phyloP scores from a whole-genome alignment of 2,113 vertebrate genomes.

The Mionectes macconnelli region DNA sequence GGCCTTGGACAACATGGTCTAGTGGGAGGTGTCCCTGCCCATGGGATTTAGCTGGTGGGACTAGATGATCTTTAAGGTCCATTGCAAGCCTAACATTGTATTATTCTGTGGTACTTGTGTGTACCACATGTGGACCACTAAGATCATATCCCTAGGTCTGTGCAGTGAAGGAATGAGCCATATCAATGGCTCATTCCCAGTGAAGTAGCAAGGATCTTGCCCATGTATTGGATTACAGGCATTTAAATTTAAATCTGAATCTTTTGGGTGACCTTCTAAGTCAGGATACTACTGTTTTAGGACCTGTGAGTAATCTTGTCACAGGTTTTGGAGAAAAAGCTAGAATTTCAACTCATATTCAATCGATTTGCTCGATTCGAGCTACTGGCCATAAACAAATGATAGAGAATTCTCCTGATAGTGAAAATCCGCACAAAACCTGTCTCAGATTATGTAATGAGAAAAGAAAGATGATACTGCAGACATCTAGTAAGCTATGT shows the following conservation, averaged over 20 bases:
- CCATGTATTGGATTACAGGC: not conserved
- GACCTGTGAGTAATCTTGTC: conserved; percentile 15
- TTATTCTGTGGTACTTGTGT: not conserved
- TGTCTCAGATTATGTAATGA: not conserved
- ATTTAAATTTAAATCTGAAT: conserved; percentile 24
- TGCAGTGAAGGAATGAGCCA: not conserved
- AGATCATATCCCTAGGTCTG: not conserved
- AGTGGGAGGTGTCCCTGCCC: not conserved
- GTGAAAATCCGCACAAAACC: not conserved
- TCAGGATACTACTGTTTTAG: not conserved
- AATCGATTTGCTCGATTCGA: not conserved
- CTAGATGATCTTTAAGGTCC: not conserved
- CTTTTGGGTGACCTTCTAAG: not conserved
- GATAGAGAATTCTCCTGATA: not conserved
- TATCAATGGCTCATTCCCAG: not conserved
- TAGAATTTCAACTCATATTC: conserved; percentile 14
- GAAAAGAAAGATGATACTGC: not conserved
- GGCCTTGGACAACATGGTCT: not conserved
- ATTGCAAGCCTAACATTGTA: not conserved
- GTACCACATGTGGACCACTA: not conserved
- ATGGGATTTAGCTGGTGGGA: not conserved
- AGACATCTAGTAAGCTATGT: not conserved
- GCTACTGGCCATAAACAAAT: not conserved
- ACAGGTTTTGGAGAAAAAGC: not conserved
- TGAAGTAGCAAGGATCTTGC: not conserved